Conservation (phyloP, 64 coral and sea anemone genomes). For the Hydrozoanthus tunicans region DNA sequence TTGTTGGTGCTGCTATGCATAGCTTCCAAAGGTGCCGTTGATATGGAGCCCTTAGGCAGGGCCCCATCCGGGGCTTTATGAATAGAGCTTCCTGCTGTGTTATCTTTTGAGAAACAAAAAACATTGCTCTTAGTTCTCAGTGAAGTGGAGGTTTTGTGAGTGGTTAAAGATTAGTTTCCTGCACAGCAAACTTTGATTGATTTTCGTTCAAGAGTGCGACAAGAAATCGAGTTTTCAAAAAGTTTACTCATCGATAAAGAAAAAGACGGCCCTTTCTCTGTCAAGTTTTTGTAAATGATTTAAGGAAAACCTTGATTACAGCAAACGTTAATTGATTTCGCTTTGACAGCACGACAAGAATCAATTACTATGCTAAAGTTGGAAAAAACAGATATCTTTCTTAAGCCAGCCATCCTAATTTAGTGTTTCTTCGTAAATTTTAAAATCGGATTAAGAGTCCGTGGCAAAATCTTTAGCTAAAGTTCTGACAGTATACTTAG, state of each 20-base stretch:
- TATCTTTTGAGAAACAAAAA: conserved; percentile 24
- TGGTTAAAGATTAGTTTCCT: conserved; percentile 28
- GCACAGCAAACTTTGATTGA: conserved; percentile 41
- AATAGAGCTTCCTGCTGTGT: conserved; percentile 42
- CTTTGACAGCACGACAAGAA: neutral
- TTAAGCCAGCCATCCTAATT: too few relatives aligned
- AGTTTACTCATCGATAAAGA: neutral
- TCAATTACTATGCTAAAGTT: too few relatives aligned
- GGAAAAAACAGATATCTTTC: too few relatives aligned
- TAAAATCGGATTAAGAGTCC: too few relatives aligned
- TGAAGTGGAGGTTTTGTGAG: neutral
- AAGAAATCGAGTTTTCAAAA: neutral
- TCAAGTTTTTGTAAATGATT: neutral
- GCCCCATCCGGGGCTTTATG: neutral
- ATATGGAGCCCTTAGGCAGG: neutral
- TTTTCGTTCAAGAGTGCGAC: neutral
- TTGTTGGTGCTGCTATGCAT: neutral
- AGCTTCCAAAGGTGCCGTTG: neutral
- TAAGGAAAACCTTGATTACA: neutral
- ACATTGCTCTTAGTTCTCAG: conserved; percentile 7
- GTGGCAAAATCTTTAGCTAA: too few relatives aligned
- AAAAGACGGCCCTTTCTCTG: neutral
- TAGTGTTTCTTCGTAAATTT: too few relatives aligned
- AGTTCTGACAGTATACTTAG: too few relatives aligned
- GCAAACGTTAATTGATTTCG: neutral